Evolutionary conservation across 2,888 invertebrate genomes (phyloP).

Genomic region (Cantharis nigra): DNA sequence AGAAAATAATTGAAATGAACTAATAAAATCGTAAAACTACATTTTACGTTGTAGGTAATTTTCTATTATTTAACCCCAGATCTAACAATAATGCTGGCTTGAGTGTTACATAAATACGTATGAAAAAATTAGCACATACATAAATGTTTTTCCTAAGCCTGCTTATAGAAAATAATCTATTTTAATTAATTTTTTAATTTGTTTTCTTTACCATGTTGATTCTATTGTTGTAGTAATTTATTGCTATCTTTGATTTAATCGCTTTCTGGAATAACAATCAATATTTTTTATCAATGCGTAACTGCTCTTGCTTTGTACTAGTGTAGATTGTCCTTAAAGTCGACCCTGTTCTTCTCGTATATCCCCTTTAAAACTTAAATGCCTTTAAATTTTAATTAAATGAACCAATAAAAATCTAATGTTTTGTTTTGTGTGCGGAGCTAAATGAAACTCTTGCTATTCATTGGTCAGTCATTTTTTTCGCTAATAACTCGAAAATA

Average conservation of each 20-base stretch:
- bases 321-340: no score
- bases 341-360: no score
- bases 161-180: not conserved
- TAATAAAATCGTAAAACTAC: not conserved
- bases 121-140: not conserved
- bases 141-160: not conserved
- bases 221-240: not conserved
- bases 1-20: not conserved
- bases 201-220: not conserved
- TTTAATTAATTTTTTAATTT: not conserved
- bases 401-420: no score
- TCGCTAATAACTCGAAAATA: no score
- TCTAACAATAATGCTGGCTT: not conserved
- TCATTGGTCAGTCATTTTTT: no score
- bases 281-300: not conserved
- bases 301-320: no score
- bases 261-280: not conserved
- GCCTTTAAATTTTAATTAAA: no score
- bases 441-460: no score
- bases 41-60: not conserved
- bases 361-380: no score
- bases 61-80: not conserved
- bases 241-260: not conserved
- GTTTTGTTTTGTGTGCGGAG: no score
- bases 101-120: not conserved